Base-by-base conservation (phyloP, 1,140 invertebrate species). In the Aphelinus certus region DNA sequence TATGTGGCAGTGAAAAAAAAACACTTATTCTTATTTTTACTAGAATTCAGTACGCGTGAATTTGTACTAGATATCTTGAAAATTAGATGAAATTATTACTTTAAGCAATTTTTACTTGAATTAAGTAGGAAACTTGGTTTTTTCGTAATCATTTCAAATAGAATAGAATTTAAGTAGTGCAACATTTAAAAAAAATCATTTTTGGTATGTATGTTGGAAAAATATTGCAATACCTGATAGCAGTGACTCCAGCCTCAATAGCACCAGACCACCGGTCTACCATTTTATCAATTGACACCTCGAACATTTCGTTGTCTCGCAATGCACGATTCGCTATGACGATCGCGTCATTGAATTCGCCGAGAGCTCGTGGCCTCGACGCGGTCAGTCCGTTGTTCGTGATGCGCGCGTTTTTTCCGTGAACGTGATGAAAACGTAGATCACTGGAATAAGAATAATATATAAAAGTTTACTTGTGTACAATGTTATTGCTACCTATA, bases 281-380 rank as follows among this genome's bases (percentile, higher is more conserved):
- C 91, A 97, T 95, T 81, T 93, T 94, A 81, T 98, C 96, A 76
- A 98, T 93, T 62, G 94, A 90, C 51, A 98, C 92, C 86, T 98
- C 95, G 84, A 98, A 98, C 84, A 98, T 91, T 86, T 98, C 97
- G 26, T 94, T 95, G 80, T 97, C 95, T 26, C 94, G 89, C 47
- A 98, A 85, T 0, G 96, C 94, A 63, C 96, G 88, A 86, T 94
- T 97, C 67, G 94, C 96, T 79, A 97, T 95, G 2, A 98, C 93
- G 76, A 98, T 96, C 0, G 96, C 95, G 85, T 97, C 95, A 85
- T 97, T 98, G 85, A 98, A 98, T 89, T 98, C 96, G 1, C 94
- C 95, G 67, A 95, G 89, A 7, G 95, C 94, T 76, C 95, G 93
- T 47, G 95, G 94, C 68, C 96, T 89, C 46, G 92, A 92, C 0